Conservation (phyloP, 2,797 vertebrate genomes). For the Sebastolobus alascanus region DNA sequence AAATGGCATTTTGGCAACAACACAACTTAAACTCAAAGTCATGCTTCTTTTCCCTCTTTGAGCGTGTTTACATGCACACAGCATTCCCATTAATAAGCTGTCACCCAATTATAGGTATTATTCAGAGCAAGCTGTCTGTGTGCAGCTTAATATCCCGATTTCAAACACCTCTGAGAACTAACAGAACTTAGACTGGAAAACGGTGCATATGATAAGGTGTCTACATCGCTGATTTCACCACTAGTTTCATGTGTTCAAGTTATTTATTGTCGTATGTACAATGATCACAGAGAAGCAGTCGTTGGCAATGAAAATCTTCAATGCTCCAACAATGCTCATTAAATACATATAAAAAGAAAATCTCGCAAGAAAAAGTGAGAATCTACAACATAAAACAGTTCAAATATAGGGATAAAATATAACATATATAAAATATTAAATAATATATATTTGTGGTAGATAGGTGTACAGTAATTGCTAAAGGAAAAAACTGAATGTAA, state of each 20-base stretch:
- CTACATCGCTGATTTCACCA: not conserved
- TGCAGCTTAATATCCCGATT: constrained; percentile 39
- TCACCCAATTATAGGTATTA: constrained; percentile 25
- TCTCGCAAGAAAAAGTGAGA: too few relatives aligned
- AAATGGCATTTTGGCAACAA: constrained; percentile 67
- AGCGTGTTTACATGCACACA: constrained; percentile 60
- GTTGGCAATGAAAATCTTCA: not conserved
- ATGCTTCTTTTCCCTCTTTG: constrained; percentile 29
- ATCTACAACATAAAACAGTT: too few relatives aligned
- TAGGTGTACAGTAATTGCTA: too few relatives aligned
- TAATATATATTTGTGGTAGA: not conserved
- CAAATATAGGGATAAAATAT: not conserved
- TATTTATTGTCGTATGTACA: not conserved
- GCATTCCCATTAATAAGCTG: constrained; percentile 33
- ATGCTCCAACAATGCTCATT: not conserved
- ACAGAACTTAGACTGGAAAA: not conserved
- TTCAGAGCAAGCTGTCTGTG: constrained; percentile 48
- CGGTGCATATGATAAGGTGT: constrained; percentile 37
- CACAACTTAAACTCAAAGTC: not conserved
- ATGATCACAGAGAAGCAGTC: not conserved
- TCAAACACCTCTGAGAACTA: not conserved
- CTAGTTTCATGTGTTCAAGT: not conserved
- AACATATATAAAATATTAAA: not conserved
- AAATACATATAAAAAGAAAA: too few relatives aligned
- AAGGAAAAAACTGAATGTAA: too few relatives aligned